Evolutionary conservation across 2,888 invertebrate species (phyloP).

Genomic region (Mythimna albipuncta): DNA sequence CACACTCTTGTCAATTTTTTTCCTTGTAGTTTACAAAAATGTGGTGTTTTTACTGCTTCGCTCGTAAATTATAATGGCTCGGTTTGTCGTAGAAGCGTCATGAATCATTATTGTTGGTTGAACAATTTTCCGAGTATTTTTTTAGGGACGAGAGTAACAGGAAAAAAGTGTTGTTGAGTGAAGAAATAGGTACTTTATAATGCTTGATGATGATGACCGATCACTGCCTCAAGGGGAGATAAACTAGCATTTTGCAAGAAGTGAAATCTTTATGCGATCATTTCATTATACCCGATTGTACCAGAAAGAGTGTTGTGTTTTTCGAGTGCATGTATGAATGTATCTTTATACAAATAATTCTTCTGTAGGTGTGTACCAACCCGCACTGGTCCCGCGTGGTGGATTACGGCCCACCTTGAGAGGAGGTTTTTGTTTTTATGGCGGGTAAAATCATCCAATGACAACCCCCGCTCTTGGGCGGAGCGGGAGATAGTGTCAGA

Average conservation of each 20-base stretch:
- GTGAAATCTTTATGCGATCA: not conserved
- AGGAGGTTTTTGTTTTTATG: too few species aligned
- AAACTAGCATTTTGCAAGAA: constrained; percentile 1
- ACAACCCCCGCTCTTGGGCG: too few species aligned
- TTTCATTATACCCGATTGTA: not conserved
- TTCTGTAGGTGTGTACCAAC: too few species aligned
- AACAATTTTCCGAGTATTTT: constrained; percentile 36
- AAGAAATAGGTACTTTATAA: constrained; percentile 11
- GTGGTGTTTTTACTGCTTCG: constrained; percentile 28
- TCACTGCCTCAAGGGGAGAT: not conserved
- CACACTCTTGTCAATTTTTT: constrained; percentile 17
- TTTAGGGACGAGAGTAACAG: constrained; percentile 18
- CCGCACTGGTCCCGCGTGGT: too few species aligned
- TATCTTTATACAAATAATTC: too few species aligned
- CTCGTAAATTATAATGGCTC: constrained; percentile 57
- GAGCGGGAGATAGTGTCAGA: too few species aligned
- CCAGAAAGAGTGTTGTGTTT: too few species aligned
- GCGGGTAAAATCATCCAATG: too few species aligned
- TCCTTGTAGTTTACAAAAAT: constrained; percentile 55
- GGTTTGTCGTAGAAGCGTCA: constrained; percentile 24
- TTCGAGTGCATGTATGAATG: not conserved
- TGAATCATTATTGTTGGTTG: constrained; percentile 41
- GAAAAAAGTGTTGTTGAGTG: constrained; percentile 16
- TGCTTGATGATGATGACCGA: not conserved
- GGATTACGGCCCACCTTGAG: too few species aligned